A percentile compares a stretch with the other conserved stretches of the same genome.
Conservation (phyloP, 2,113 vertebrate species). For the Cervus canadensis region DNA sequence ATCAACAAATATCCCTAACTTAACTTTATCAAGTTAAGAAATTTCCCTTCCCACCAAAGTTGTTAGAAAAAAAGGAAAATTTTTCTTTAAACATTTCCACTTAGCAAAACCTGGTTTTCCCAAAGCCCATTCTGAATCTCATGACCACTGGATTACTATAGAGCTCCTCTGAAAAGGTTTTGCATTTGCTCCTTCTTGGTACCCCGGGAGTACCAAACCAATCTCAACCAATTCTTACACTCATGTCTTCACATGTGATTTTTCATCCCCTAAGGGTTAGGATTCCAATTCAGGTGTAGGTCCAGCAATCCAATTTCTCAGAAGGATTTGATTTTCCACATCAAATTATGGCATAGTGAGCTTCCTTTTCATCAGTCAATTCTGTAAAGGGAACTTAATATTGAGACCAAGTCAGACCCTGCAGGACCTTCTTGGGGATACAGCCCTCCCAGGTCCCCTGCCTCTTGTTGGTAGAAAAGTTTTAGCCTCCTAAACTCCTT, state of each 20-base stretch:
- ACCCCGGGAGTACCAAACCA: no score
- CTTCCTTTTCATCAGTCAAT: not conserved
- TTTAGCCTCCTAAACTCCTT: not conserved
- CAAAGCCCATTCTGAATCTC: not conserved
- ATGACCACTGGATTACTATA: not conserved
- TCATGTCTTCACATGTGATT: not conserved
- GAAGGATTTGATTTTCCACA: not conserved
- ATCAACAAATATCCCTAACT: not conserved
- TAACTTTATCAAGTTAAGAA: not conserved
- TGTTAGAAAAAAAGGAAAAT: not conserved
- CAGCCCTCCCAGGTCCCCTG: not conserved
- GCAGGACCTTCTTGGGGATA: not conserved
- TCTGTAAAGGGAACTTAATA: not conserved
- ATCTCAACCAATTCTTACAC: not conserved
- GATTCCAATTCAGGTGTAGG: not conserved
- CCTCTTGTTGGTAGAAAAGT: not conserved
- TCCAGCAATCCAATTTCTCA: not conserved
- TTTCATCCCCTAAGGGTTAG: not conserved
- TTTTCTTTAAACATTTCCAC: not conserved
- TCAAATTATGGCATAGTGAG: not conserved
- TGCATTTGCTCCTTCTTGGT: not conserved
- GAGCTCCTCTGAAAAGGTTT: not conserved
- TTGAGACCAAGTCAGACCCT: not conserved
- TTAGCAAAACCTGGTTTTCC: not conserved
- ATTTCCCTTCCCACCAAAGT: not conserved